Evolutionary conservation across 2,113 vertebrate genomes (phyloP).

Genomic region (Dryoscopus gambensis): DNA sequence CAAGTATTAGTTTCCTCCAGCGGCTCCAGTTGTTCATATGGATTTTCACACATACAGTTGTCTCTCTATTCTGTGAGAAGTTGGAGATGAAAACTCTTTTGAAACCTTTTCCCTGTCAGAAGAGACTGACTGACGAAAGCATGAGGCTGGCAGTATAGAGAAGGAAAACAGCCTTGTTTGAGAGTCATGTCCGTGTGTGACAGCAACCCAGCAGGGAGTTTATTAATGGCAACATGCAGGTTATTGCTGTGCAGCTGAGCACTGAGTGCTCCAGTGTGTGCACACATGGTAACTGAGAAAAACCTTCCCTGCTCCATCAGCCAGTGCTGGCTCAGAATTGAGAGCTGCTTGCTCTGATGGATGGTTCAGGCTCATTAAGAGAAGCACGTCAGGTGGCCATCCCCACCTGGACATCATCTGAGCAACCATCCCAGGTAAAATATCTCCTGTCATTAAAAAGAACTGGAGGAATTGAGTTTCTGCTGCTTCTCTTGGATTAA

Average conservation of each 20-base stretch:
- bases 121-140: neutral
- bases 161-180: neutral
- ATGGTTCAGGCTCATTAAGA: neutral
- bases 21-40: neutral
- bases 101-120: neutral
- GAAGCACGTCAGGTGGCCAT: rapidly evolving
- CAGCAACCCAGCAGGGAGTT: neutral
- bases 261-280: neutral
- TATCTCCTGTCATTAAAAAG: neutral
- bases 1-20: neutral
- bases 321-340: neutral
- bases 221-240: neutral
- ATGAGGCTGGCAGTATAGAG: neutral
- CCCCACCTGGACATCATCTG: neutral
- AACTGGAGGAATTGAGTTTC: neutral
- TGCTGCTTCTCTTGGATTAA: neutral
- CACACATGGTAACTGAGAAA: neutral
- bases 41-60: neutral
- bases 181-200: neutral
- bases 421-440: neutral
- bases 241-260: neutral
- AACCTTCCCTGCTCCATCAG: neutral
- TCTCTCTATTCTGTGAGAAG: neutral
- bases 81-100: neutral
- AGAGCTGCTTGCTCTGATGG: neutral